These are phyloP conservation scores for Ricordea florida DNA, from an alignment of 92 coral and sea anemone genomes.

Conservation along the genomic window DNA sequence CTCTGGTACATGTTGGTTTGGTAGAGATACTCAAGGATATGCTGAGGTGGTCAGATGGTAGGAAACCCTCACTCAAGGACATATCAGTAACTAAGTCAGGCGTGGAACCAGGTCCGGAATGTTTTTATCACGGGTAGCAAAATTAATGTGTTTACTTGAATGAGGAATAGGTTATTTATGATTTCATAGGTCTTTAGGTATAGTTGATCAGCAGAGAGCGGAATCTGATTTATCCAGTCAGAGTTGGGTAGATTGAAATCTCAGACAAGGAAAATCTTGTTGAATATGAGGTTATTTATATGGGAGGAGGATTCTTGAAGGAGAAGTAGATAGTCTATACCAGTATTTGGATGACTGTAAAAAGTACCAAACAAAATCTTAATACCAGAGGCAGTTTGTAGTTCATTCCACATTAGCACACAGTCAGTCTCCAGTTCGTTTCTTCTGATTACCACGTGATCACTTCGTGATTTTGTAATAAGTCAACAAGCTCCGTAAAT, in stretches of 20 bases:
- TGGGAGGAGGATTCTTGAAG: conserved; percentile 11
- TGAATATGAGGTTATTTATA: not conserved
- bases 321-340: conserved; percentile 14
- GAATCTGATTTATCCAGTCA: not conserved
- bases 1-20: not conserved
- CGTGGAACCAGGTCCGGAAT: conserved; percentile 3
- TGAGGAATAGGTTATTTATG: conserved; percentile 26
- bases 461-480: too few relatives aligned
- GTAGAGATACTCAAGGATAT: not conserved
- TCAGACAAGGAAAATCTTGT: conserved; percentile 24
- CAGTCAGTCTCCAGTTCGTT: too few relatives aligned
- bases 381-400: too few relatives aligned
- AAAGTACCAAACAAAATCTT: conserved; percentile 22
- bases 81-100: not conserved
- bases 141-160: too few relatives aligned
- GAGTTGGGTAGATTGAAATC: conserved; percentile 42
- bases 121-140: conserved; percentile 10
- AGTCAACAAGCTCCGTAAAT: too few relatives aligned
- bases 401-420: too few relatives aligned
- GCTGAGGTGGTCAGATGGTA: not conserved
- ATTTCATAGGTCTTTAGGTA: conserved; percentile 28
- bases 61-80: not conserved
- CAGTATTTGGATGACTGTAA: conserved; percentile 32
- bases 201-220: conserved; percentile 7
- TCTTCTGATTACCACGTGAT: too few relatives aligned